These are phyloP conservation scores for Rhynchonema sp. DNA, from an alignment of 2,888 invertebrate species.

Conservation along the genomic window DNA sequence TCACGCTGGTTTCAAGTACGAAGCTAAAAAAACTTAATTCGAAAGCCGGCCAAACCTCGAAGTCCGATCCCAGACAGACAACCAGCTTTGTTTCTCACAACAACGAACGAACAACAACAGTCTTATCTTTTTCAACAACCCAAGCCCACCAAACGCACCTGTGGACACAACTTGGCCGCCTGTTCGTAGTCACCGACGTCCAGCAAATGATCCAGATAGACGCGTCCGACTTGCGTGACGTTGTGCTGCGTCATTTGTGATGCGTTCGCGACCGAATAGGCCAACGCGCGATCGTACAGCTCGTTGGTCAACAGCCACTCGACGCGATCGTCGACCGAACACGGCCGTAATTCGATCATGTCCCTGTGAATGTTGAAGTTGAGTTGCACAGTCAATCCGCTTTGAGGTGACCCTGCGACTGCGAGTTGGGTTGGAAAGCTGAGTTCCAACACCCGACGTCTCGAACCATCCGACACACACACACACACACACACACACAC, in stretches of 20 bases:
- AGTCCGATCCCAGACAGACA: no score
- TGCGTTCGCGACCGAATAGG: constrained; percentile 13
- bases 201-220: constrained; percentile 16
- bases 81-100: no score
- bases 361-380: no score
- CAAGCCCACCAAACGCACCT: background rate
- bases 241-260: constrained; percentile 6
- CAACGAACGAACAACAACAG: background rate
- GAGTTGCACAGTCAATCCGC: no score
- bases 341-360: constrained; percentile 21
- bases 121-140: background rate
- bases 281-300: constrained; percentile 15
- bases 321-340: constrained; percentile 18
- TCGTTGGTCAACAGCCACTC: constrained; percentile 20
- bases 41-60: no score
- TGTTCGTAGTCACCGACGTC: constrained; percentile 8
- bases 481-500: constrained; percentile 1
- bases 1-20: no score
- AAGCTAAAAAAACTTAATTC: no score
- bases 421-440: no score
- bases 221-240: background rate
- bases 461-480: background rate
- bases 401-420: no score
- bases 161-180: constrained; percentile 5
- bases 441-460: no score